Evolutionary conservation across 2,888 invertebrate species (phyloP).

Genomic region (Muscina levida): DNA sequence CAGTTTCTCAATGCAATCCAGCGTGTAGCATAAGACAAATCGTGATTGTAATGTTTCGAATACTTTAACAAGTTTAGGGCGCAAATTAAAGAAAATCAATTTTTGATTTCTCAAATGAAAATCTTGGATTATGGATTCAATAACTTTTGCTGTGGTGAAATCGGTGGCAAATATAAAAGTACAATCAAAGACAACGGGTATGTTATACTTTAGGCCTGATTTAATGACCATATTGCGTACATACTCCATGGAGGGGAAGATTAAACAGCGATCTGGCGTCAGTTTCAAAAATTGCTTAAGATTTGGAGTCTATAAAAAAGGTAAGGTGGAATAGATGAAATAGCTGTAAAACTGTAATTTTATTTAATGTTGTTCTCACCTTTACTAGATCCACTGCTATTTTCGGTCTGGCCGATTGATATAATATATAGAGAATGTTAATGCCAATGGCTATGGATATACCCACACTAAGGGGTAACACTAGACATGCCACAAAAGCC

Average conservation of each 20-base stretch:
- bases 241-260: slow-evolving; percentile 94
- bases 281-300: slow-evolving; percentile 89
- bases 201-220: slow-evolving; percentile 83
- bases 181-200: slow-evolving; percentile 92
- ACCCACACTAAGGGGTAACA: slow-evolving; percentile 91
- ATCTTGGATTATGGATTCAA: slow-evolving; percentile 87
- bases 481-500: slow-evolving; percentile 92
- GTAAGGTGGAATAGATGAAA: not conserved
- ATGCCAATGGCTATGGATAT: slow-evolving; percentile 91
- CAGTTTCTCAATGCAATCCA: slow-evolving; percentile 57
- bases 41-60: slow-evolving; percentile 84
- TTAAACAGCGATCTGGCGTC: slow-evolving; percentile 92
- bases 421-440: slow-evolving; percentile 91
- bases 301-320: slow-evolving; percentile 80
- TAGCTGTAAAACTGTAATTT: not conserved
- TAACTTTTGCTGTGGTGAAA: slow-evolving; percentile 91
- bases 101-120: slow-evolving; percentile 87
- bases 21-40: slow-evolving; percentile 73
- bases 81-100: slow-evolving; percentile 90
- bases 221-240: slow-evolving; percentile 91
- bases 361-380: slow-evolving; percentile 81
- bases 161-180: slow-evolving; percentile 93
- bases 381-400: slow-evolving; percentile 88
- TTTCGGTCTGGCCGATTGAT: slow-evolving; percentile 92
- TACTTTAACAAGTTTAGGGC: slow-evolving; percentile 89